Conservation (phyloP, 2,113 vertebrate species). For the Cebidichthys violaceus region DNA sequence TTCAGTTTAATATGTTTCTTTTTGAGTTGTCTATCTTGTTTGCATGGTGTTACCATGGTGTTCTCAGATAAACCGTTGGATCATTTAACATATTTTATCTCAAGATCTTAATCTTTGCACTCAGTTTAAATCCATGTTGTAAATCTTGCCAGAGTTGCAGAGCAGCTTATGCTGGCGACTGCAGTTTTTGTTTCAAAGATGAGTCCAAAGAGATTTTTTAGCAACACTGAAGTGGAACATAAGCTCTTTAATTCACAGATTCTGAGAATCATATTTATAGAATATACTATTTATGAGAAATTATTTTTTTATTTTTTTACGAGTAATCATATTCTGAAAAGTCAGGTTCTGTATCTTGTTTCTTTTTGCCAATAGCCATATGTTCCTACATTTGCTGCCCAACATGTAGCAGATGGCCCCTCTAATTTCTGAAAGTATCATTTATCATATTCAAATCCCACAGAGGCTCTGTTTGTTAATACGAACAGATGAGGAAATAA, state of each 20-base stretch:
- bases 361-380: slow-evolving; percentile 40
- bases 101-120: slow-evolving; percentile 12
- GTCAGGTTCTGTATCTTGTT: slow-evolving; percentile 37
- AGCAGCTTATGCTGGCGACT: slow-evolving; percentile 37
- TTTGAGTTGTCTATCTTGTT: neutral
- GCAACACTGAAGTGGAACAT: neutral
- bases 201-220: slow-evolving; percentile 6
- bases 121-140: slow-evolving; percentile 28
- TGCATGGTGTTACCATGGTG: neutral
- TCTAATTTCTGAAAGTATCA: slow-evolving; percentile 61
- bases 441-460: slow-evolving; percentile 67
- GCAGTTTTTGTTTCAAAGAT: slow-evolving; percentile 16
- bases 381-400: slow-evolving; percentile 44
- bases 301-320: slow-evolving; percentile 10
- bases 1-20: neutral
- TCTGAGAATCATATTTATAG: neutral
- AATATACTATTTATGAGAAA: slow-evolving; percentile 23
- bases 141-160: slow-evolving; percentile 48
- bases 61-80: neutral
- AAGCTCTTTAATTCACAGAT: slow-evolving; percentile 6
- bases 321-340: neutral
- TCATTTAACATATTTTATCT: slow-evolving; percentile 15
- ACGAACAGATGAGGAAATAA: slow-evolving; percentile 62
- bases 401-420: slow-evolving; percentile 71
- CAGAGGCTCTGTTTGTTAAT: slow-evolving; percentile 56